A percentile compares a stretch with the other conserved stretches of the same genome.
These are phyloP conservation scores for Scylla paramamosain DNA, from an alignment of 1,140 invertebrate species.

Conservation along the genomic window DNA sequence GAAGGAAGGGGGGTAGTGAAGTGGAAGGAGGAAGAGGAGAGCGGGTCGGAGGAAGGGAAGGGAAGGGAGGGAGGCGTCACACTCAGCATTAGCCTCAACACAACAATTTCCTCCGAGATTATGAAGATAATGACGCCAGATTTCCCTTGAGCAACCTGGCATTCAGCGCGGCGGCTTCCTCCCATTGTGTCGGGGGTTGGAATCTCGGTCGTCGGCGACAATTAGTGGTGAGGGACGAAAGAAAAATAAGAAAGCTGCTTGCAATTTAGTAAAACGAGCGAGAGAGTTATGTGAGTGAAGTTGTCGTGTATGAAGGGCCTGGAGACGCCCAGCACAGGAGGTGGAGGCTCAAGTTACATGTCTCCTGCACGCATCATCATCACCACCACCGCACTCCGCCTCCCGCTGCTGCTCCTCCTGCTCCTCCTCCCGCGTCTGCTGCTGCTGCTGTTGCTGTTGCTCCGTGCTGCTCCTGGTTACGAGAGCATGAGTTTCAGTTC, in stretches of 20 bases:
- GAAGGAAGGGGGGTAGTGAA: background rate
- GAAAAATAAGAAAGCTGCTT: slow-evolving; percentile 9
- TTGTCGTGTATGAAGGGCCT: background rate
- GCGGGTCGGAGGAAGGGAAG: background rate
- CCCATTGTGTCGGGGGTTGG: slow-evolving; percentile 8
- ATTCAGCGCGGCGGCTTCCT: background rate
- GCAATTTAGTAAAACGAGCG: slow-evolving; percentile 13
- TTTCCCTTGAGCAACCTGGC: slow-evolving; percentile 10
- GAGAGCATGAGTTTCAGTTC: too few relatives aligned
- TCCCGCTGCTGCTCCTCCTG: too few relatives aligned
- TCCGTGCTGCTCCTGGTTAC: too few relatives aligned
- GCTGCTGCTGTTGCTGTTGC: too few relatives aligned
- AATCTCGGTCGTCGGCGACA: slow-evolving; percentile 18
- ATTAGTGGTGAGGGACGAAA: slow-evolving; percentile 2
- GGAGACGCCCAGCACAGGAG: background rate
- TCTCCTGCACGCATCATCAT: too few relatives aligned
- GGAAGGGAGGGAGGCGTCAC: background rate
- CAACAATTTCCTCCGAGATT: slow-evolving; percentile 4
- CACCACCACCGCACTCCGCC: too few relatives aligned
- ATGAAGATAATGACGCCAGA: slow-evolving; percentile 22
- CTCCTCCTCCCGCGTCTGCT: too few relatives aligned
- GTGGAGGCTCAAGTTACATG: background rate
- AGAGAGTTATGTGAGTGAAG: background rate
- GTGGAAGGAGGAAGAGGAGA: background rate
- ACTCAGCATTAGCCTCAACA: slow-evolving; percentile 11